Percentiles rank a stretch among this genome's conserved stretches.
Evolutionary conservation across 2,888 invertebrate genomes (phyloP).

Genomic region (Drosophila merina): DNA sequence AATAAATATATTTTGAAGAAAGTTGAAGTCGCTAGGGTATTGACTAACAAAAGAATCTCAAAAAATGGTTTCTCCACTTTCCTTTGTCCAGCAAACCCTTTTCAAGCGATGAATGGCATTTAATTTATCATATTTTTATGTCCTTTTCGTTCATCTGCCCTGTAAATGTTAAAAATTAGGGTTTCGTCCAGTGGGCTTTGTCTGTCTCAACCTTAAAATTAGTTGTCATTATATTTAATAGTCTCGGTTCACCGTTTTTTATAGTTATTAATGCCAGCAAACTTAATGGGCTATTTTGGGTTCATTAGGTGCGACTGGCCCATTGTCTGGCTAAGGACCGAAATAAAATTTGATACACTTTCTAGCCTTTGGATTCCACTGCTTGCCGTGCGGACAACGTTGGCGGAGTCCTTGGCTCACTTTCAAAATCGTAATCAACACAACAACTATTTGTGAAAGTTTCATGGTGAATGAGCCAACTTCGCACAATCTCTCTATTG

Average conservation of each 20-base stretch:
- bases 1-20: background rate
- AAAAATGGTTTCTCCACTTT: slow-evolving; percentile 14
- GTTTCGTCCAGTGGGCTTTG: slow-evolving; percentile 30
- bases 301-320: slow-evolving; percentile 44
- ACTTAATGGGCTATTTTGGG: slow-evolving; percentile 38
- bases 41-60: background rate
- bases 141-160: slow-evolving; percentile 30
- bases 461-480: slow-evolving; percentile 31
- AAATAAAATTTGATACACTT: slow-evolving; percentile 54
- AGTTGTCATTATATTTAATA: slow-evolving; percentile 62
- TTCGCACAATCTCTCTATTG: slow-evolving; percentile 20
- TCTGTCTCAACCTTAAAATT: slow-evolving; percentile 48
- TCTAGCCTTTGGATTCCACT: slow-evolving; percentile 36
- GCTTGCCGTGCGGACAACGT: slow-evolving; percentile 39
- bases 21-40: background rate
- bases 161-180: slow-evolving; percentile 56
- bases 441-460: slow-evolving; percentile 9
- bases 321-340: slow-evolving; percentile 41
- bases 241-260: slow-evolving; percentile 50
- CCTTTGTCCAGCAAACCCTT: slow-evolving; percentile 12
- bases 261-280: slow-evolving; percentile 51
- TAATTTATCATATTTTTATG: slow-evolving; percentile 18
- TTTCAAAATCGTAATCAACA: slow-evolving; percentile 21
- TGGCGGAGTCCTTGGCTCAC: background rate
- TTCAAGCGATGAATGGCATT: slow-evolving; percentile 31